Evolutionary conservation across 2,113 vertebrate species (phyloP).

Genomic region (Aythya baeri): DNA sequence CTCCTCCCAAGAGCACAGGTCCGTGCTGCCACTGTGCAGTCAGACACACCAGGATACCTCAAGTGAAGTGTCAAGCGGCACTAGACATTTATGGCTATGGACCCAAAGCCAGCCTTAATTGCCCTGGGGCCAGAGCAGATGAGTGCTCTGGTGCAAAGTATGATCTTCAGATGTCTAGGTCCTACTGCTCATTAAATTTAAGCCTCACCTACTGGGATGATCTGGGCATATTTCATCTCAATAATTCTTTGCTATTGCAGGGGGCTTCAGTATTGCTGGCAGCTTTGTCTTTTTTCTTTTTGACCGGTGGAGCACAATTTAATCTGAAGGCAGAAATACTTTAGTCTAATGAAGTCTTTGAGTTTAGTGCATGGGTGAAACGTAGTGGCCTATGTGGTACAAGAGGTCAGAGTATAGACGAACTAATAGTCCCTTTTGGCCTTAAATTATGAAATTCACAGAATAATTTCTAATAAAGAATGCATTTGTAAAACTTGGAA

Average conservation of each 20-base stretch:
- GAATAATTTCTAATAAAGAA: constrained; percentile 30
- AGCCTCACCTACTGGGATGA: constrained; percentile 3
- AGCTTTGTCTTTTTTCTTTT: constrained; percentile 31
- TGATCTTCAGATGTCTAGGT: neutral
- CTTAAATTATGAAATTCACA: neutral
- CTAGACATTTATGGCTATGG: neutral
- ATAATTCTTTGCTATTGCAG: neutral
- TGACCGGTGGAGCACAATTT: neutral
- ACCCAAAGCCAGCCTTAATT: neutral
- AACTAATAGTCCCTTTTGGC: neutral
- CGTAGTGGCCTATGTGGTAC: neutral
- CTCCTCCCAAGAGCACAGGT: rapidly evolving
- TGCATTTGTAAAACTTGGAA: neutral
- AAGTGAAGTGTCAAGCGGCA: neutral
- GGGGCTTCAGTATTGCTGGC: neutral
- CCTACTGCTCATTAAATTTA: constrained; percentile 27
- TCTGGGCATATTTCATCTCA: neutral
- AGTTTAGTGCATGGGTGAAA: neutral
- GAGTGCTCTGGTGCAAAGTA: neutral
- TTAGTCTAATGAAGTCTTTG: constrained; percentile 19
- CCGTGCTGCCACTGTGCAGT: neutral
- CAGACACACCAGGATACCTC: neutral
- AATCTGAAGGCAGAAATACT: constrained; percentile 2
- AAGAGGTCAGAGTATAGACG: neutral
- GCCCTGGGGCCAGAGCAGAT: neutral